Evolutionary conservation across 2,113 vertebrate species (phyloP).

Genomic region (Bubo bubo): DNA sequence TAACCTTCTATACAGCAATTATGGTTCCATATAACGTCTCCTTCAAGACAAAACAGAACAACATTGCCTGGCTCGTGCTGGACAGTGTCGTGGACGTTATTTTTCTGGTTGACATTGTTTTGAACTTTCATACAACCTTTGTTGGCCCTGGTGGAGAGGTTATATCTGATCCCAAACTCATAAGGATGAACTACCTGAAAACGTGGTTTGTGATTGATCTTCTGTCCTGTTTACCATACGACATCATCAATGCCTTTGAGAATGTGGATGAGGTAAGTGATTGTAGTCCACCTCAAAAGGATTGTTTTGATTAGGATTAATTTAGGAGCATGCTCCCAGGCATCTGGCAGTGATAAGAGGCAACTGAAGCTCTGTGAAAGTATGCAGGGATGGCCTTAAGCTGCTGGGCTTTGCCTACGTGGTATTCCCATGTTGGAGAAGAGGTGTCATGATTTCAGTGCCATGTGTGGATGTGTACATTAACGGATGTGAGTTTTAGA

Average conservation of each 20-base stretch:
- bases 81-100: constrained; percentile 98
- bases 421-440: background rate
- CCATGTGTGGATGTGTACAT: accelerated
- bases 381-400: background rate
- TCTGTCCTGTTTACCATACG: constrained; percentile 97
- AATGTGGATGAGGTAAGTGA: constrained; percentile 94
- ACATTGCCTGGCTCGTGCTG: constrained; percentile 96
- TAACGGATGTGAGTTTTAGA: background rate
- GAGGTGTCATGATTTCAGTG: background rate
- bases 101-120: constrained; percentile 95
- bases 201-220: constrained; percentile 99
- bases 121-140: constrained; percentile 98
- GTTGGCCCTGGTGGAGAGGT: constrained; percentile 97
- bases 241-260: constrained; percentile 99
- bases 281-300: background rate
- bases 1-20: constrained; percentile 98
- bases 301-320: background rate
- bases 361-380: background rate
- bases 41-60: constrained; percentile 98
- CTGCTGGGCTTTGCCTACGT: background rate
- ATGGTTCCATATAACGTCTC: constrained; percentile 98
- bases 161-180: constrained; percentile 95
- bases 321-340: background rate
- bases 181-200: constrained; percentile 98
- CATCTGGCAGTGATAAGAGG: background rate